phyloP scores from a whole-genome alignment of 2,888 invertebrate genomes.

The Nymphalis c-album region DNA sequence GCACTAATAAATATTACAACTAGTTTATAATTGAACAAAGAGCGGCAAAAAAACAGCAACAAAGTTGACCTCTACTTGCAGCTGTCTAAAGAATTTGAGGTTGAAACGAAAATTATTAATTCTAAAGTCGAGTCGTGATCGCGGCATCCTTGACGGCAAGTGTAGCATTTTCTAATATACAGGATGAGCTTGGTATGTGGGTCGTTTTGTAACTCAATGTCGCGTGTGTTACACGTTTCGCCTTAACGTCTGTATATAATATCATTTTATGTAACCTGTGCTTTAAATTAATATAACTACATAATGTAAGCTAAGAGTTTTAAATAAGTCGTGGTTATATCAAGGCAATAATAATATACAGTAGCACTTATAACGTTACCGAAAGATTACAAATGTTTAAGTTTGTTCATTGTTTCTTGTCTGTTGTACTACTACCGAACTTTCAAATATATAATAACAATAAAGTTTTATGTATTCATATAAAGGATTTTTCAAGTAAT shows the following conservation, averaged over 20 bases:
- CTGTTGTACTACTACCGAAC: no score
- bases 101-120: constrained; percentile 31
- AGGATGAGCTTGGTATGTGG: constrained; percentile 62
- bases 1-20: constrained; percentile 6
- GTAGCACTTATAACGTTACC: no score
- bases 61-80: constrained; percentile 32
- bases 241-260: constrained; percentile 12
- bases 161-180: constrained; percentile 51
- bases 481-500: background rate
- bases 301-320: no score
- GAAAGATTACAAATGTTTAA: no score
- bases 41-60: constrained; percentile 32
- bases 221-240: constrained; percentile 40
- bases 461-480: background rate
- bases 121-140: constrained; percentile 46
- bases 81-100: constrained; percentile 41
- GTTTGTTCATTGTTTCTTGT: no score
- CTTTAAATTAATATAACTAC: background rate
- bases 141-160: constrained; percentile 55
- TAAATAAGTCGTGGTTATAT: no score
- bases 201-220: constrained; percentile 68
- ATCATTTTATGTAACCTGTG: background rate
- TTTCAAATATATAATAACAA: no score
- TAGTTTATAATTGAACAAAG: constrained; percentile 10
- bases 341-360: no score